Percentiles rank a stretch among this genome's conserved stretches.
Evolutionary conservation across 1,140 invertebrate genomes (phyloP).

Genomic region (Macrobrachium rosenbergii): DNA sequence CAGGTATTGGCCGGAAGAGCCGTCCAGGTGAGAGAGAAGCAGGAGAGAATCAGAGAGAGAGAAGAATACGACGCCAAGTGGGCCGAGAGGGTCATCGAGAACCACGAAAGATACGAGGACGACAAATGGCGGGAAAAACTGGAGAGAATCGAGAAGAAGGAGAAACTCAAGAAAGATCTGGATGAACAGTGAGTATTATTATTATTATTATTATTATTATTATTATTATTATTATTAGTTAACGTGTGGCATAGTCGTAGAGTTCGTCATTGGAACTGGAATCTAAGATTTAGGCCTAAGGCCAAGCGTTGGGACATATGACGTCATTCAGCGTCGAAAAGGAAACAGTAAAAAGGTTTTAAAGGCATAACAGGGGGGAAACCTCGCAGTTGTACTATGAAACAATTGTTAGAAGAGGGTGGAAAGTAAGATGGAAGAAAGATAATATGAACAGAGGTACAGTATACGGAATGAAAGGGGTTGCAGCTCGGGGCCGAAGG

Average conservation of each 20-base stretch:
- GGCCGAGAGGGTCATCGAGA: constrained; percentile 6
- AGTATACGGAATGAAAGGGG: no score
- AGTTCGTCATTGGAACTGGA: no score
- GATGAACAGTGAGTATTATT: constrained; percentile 36
- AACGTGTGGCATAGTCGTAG: not conserved
- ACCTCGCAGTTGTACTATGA: no score
- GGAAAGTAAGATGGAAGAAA: no score
- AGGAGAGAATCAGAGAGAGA: constrained; percentile 2
- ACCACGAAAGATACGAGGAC: constrained; percentile 27
- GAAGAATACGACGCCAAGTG: constrained; percentile 26
- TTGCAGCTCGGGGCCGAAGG: no score
- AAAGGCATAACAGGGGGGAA: no score
- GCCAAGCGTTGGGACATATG: no score
- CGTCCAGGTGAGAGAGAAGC: constrained; percentile 34
- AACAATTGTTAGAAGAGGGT: no score
- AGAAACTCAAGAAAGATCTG: constrained; percentile 35
- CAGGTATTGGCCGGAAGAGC: constrained; percentile 33
- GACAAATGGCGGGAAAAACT: constrained; percentile 1
- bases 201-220: not conserved
- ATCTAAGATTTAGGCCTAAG: no score
- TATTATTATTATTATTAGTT: constrained; percentile 12
- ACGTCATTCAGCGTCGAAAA: no score
- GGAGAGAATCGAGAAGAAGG: constrained; percentile 28
- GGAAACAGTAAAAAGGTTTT: no score
- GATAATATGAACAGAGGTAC: no score